Evolutionary conservation across 1,140 invertebrate genomes (phyloP), one percentile per base, ranked within the genome.

Genomic region (Dendroctonus ponderosae): DNA sequence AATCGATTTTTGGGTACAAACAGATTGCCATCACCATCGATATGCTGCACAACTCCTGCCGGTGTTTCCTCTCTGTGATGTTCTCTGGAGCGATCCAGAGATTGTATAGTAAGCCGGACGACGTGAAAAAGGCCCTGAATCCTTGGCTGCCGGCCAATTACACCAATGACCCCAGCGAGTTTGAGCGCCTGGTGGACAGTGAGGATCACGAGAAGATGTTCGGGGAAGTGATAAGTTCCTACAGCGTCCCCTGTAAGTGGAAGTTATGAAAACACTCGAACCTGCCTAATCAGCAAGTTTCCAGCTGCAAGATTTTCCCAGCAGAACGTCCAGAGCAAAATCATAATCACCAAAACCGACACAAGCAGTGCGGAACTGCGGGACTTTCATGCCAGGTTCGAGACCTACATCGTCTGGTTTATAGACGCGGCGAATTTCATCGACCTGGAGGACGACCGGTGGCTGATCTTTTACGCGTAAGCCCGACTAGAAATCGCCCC

Each of bases 401-500:
- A 97, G 81, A 94, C 93, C 6, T 96, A 98, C 76, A 81, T 98
- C 8, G 78, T 98, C 59, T 99, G 93, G 90, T 99, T 91, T 76
- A 93, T 99, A 73, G 96, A 98, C 84, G 95, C 92, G 5, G 91
- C 91, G 8, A 91, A 87, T 51, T 97, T 91, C 76, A 93, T 98
- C 72, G 95, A 98, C 81, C 84, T 90, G 4, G 91, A 95, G 79
- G 97, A 99, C 82, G 86, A 91, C 38, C 87, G 90, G 69, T 99
- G 97, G 95, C 85, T 86, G 44, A 96, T 92, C 78, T 97, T 94
- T 79, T 85, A 95, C 52, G 80, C 96, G 93, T 98, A 86, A 85
- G 87, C 82, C 70, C 14, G 48, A 7, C 39, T 61, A 37, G 14
- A 6, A 37, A 5, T 49, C 6, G 1, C 15, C 15, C 37, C 37